Conservation (phyloP, 2,888 invertebrate genomes). For the Gandaritis pyraliata region DNA sequence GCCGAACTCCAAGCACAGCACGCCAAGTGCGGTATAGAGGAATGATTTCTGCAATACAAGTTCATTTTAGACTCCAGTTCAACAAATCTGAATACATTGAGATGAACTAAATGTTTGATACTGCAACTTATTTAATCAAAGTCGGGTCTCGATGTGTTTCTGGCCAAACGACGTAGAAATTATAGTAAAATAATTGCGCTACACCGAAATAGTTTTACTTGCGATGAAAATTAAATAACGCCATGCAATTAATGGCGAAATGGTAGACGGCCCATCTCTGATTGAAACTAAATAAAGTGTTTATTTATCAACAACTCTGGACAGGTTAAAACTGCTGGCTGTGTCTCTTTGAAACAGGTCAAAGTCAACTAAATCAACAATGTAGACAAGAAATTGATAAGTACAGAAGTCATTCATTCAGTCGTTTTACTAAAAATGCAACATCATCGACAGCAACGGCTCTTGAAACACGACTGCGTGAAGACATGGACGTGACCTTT, state of each 20-base stretch:
- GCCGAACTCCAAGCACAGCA: conserved; percentile 37
- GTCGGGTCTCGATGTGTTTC: conserved; percentile 1
- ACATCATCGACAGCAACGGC: no score
- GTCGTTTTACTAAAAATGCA: no score
- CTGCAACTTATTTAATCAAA: conserved; percentile 17
- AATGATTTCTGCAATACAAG: conserved; percentile 15
- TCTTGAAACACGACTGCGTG: no score
- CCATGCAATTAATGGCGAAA: conserved; percentile 21
- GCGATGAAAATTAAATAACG: conserved; percentile 31
- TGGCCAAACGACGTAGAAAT: conserved; percentile 23
- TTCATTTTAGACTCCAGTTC: no score
- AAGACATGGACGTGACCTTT: conserved; percentile 49
- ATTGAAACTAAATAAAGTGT: conserved; percentile 23
- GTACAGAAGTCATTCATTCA: no score
- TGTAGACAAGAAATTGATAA: no score
- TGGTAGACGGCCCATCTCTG: conserved; percentile 30
- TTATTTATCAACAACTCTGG: conserved; percentile 18
- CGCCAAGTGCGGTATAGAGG: conserved; percentile 38
- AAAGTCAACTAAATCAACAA: no score
- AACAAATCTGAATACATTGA: no score
- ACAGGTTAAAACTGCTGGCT: background rate
- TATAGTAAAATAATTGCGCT: conserved; percentile 25
- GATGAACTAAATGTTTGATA: no score
- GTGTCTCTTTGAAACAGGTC: background rate
- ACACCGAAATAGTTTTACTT: conserved; percentile 22